Evolutionary conservation across 2,888 invertebrate species (phyloP), one percentile per base, ranked within the genome.

Genomic region (Dasysyrphus albostriatus): DNA sequence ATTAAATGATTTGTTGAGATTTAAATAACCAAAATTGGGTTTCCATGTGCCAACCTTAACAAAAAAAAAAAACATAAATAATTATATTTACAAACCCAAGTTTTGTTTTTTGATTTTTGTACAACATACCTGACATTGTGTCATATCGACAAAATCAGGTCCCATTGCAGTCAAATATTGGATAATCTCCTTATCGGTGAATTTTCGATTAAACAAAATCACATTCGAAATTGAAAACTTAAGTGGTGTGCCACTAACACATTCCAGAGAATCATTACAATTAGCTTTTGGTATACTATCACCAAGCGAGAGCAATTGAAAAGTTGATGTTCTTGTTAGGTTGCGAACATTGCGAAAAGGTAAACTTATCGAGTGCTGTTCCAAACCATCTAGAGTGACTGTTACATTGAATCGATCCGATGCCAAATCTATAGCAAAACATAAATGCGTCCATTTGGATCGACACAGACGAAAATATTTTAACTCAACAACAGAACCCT

Each of bases 361-460:
- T 77, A 93, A 69, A 29, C 83, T 89, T 9, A 92, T 88, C 0
- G 88, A 88, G 76, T 91, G 90, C 81, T 92, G 90, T 51, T 92
- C 91, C 3, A 91, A 83, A 0, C 92, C 92, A 88, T 93, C 91
- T 2, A 91, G 44, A 42, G 88, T 90, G 2, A 92, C 61, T 29
- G 88, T 89, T 1, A 93, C 75, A 37, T 91, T 90, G 39, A 93
- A 80, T 0, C 89, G 85, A 85, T 91, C 91, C 3, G 89, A 79
- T 54, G 89, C 88, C 5, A 88, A 76, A 56, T 91, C 90, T 24
- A 92, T 76, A 0, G 91, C 90, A 44, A 93, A 90, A 24, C 91
- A 90, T 65, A 93, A 72, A 88, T 93, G 93, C 6, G 90, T 92
- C 93, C 93, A 93, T 73, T 91, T 92, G 74, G 91, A 90, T 69